These are phyloP conservation scores for Lymantria dispar DNA, from an alignment of 2,888 invertebrate species.

Conservation along the genomic window DNA sequence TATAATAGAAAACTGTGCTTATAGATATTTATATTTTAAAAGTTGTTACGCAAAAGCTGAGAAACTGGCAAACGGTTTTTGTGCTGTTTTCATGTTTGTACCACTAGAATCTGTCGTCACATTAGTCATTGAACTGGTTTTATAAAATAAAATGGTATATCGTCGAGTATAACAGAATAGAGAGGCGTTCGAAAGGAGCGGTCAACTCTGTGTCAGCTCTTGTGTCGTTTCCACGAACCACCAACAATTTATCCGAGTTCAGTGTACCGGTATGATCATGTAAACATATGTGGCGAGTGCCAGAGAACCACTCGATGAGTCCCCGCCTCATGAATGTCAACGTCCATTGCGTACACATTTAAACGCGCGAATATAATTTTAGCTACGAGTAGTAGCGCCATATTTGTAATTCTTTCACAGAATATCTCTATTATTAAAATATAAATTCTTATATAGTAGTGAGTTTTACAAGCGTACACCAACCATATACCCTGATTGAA, in stretches of 20 bases:
- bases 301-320: constrained; percentile 25
- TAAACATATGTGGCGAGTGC: constrained; percentile 48
- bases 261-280: constrained; percentile 56
- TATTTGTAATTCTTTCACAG: not conserved
- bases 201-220: constrained; percentile 36
- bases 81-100: no score
- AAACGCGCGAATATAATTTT: not conserved
- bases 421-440: not conserved
- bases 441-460: no score
- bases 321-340: constrained; percentile 23
- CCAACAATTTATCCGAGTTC: constrained; percentile 68
- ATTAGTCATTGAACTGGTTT: constrained; percentile 46
- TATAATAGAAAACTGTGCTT: no score
- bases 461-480: no score
- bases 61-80: no score
- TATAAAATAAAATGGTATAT: constrained; percentile 29
- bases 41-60: no score
- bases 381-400: not conserved
- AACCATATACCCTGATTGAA: no score
- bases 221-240: constrained; percentile 64
- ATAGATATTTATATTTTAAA: no score
- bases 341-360: constrained; percentile 18
- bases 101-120: constrained; percentile 9
- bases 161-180: constrained; percentile 31
- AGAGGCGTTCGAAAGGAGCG: constrained; percentile 40